Evolutionary conservation across 1,140 invertebrate genomes (phyloP), one percentile per base, ranked within the genome.

Genomic region (Polypedilum vanderplanki): DNA sequence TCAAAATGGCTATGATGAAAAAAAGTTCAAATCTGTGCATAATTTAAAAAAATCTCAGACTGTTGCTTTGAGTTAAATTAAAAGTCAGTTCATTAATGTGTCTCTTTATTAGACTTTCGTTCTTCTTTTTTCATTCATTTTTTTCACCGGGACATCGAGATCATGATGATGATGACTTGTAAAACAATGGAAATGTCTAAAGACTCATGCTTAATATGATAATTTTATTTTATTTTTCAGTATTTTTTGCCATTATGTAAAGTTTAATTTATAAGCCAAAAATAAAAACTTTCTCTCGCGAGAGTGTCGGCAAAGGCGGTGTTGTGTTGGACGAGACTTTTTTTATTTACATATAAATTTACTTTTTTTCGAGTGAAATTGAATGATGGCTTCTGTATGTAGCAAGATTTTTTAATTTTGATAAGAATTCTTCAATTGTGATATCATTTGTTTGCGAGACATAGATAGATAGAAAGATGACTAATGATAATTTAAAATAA

Each of bases 321-420:
- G 12, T 12, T 57, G 46, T 57, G 46, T n/a, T 57, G 46, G 46
- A n/a, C 46, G 46, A 12, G 12, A 46, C 41, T 12, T 57, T n/a
- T 57, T 57, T 57, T 57, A 57, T 57, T 57, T 57, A n/a, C 46
- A n/a, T 57, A n/a, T n/a, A 57, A 12, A 57, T n/a, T 57, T n/a
- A 57, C 46, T n/a, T 57, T 57, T 57, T 57, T 57, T n/a, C 46
- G 46, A 57, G 46, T 57, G 46, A 57, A 57, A 57, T 57, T 57
- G 46, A 57, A 57, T 57, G 46, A 57, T 57, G 46, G n/a, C 46
- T 57, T 57, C 46, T 57, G 46, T 33, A 33, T 33, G 24, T 33
- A 3, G 24, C 24, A 33, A 33, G 24, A 33, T 33, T 33, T 33
- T 33, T 33, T 33, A 33, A 1, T 33, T 3, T 33, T 33, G 24